phyloP scores from a whole-genome alignment of 1,140 invertebrate species.

The Diachasmimorpha longicaudata region DNA sequence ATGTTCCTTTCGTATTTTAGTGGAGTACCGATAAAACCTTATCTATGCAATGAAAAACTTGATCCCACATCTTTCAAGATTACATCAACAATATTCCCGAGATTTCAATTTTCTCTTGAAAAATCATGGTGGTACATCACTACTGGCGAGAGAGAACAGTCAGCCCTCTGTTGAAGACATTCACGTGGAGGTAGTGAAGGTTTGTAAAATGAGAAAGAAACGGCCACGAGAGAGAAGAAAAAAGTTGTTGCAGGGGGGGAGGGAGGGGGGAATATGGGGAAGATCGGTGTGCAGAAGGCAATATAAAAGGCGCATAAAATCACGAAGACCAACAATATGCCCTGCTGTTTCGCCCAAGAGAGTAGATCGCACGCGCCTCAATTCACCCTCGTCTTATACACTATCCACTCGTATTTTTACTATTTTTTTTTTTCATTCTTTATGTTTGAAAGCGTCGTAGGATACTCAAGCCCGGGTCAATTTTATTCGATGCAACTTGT shows the following conservation, averaged over 20 bases:
- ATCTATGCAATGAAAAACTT: not conserved
- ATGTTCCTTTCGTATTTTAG: not conserved
- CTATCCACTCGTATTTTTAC: not conserved
- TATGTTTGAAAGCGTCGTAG: not conserved
- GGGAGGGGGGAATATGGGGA: too few relatives aligned
- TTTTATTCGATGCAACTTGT: conserved; percentile 32
- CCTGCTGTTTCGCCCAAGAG: conserved; percentile 23
- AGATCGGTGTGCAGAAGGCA: conserved; percentile 27
- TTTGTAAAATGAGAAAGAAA: not conserved
- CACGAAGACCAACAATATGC: conserved; percentile 40
- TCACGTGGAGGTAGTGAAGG: conserved; percentile 16
- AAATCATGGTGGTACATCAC: not conserved
- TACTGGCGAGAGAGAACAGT: not conserved
- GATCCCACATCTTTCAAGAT: not conserved
- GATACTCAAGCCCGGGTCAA: conserved; percentile 28
- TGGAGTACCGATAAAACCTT: not conserved
- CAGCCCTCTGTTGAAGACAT: conserved; percentile 35
- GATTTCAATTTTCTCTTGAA: not conserved
- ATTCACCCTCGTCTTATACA: not conserved
- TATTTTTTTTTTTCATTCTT: conserved; percentile 9
- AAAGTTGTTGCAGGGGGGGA: not conserved
- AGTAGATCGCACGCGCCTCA: conserved; percentile 7
- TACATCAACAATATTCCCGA: not conserved
- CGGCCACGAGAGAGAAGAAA: not conserved
- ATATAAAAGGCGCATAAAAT: conserved; percentile 46